Base-by-base conservation (phyloP, 2,888 invertebrate species). In the Pristionchus exspectatus region DNA sequence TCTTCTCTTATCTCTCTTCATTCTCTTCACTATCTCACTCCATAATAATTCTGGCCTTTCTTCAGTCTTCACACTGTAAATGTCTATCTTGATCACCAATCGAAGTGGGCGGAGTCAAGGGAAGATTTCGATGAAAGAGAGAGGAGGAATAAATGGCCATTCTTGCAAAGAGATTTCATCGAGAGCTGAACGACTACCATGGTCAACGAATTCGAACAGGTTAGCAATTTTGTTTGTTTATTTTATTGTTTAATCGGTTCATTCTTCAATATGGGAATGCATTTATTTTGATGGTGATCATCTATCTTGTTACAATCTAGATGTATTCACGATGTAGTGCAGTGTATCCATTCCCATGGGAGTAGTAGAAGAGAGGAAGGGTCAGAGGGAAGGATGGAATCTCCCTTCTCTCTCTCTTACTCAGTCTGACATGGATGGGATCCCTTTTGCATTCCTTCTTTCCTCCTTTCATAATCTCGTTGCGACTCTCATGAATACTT, bases 391-490 rank as follows among this genome's bases (percentile, higher is more conserved):
- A n/a, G 44, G 38, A 74, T 24, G 38, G 74, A 74, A 69, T 59
- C 81, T 88, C 24, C 54, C 83, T 85, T 63, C 59, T 21, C 66
- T 30, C 27, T n/a, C 27, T 69, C 27, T n/a, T 66, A 12, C 66
- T 66, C 24, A 66, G n/a, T 27, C 66, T 66, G 66, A 66, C 66
- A 66, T 59, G 59, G 59, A 27, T n/a, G 66, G 27, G 27, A 59
- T 66, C n/a, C 27, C 59, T 21, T 59, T 24, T 50, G 44, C 44
- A 18, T 59, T 77, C 89, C 87, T 89, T 66, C 84, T 83, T 66
- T 54, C 81, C 84, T 90, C 90, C 90, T 87, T 88, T 89, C 90
- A 90, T 90, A 90, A 89, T 90, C 90, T 74, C 86, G 81, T 81
- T 84, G 66, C 30, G 66, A 12, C 24, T 44, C 77, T 77, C 77